phyloP scores from a whole-genome alignment of 2,888 invertebrate genomes.

The Sinohyriopsis cumingii region DNA sequence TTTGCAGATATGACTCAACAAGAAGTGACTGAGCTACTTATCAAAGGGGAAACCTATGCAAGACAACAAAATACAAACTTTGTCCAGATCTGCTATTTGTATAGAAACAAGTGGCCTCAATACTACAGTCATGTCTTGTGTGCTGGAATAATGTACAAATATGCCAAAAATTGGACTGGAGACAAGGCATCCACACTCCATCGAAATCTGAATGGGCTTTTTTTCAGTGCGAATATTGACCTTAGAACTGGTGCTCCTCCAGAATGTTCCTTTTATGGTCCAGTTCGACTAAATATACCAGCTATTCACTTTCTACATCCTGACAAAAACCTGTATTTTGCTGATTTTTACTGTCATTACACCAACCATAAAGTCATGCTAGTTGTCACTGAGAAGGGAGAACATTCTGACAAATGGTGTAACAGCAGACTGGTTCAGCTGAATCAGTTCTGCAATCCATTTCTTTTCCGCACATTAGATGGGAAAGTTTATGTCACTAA shows the following conservation, averaged over 20 bases:
- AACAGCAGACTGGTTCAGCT: constrained; percentile 14
- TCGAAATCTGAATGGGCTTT: constrained; percentile 15
- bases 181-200: constrained; percentile 52
- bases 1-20: constrained; percentile 12
- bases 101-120: constrained; percentile 9
- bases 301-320: constrained; percentile 14
- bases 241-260: constrained; percentile 42
- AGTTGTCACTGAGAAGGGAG: constrained; percentile 38
- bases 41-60: constrained; percentile 5
- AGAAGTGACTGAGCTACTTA: constrained; percentile 9
- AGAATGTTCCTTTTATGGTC: constrained; percentile 31
- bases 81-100: constrained; percentile 4
- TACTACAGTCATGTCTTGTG: constrained; percentile 12
- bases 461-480: constrained; percentile 9
- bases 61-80: constrained; percentile 1
- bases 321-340: constrained; percentile 57
- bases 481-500: constrained; percentile 12
- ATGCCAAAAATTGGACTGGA: constrained; percentile 59
- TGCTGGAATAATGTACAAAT: constrained; percentile 51
- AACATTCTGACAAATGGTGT: constrained; percentile 22
- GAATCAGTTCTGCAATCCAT: constrained; percentile 21
- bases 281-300: constrained; percentile 22
- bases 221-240: constrained; percentile 64
- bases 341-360: constrained; percentile 70
- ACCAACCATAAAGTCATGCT: constrained; percentile 65